Evolutionary conservation across 2,888 invertebrate genomes (phyloP).

Genomic region (Dryococelus australis): DNA sequence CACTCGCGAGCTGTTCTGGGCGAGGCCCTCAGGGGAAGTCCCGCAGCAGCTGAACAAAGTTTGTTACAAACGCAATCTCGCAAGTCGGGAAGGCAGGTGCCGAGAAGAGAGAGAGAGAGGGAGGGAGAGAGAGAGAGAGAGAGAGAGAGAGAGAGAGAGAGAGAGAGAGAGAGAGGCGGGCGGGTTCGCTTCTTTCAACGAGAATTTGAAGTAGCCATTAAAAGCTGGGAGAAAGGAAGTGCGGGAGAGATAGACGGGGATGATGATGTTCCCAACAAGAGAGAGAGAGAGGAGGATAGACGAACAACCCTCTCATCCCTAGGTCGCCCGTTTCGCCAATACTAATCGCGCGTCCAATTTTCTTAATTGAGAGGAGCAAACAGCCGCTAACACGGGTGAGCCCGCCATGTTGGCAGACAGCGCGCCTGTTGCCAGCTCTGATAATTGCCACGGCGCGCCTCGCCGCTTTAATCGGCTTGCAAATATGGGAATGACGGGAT

Average conservation of each 20-base stretch:
- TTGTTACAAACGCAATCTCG: no score
- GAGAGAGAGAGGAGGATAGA: neutral
- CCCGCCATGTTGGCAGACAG: neutral
- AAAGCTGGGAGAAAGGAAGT: neutral
- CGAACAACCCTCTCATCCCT: neutral
- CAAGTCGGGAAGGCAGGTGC: neutral
- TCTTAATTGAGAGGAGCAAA: conserved; percentile 9
- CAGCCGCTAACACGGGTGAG: neutral
- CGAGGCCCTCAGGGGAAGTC: no score
- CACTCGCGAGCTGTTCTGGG: neutral
- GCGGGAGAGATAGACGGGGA: neutral
- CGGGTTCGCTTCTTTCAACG: neutral
- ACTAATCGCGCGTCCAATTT: conserved; percentile 16
- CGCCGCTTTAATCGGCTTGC: neutral
- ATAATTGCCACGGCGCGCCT: no score
- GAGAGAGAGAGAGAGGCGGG: neutral
- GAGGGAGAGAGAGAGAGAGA: neutral
- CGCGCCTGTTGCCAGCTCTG: neutral
- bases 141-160: neutral
- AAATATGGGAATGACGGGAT: conserved; percentile 3
- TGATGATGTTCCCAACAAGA: neutral
- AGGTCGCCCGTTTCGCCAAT: neutral
- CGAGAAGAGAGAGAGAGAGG: neutral
- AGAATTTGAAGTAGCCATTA: neutral
- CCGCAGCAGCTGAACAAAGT: no score